Evolutionary conservation across 2,113 vertebrate species (phyloP).

Genomic region (Protobothrops flavoviridis): DNA sequence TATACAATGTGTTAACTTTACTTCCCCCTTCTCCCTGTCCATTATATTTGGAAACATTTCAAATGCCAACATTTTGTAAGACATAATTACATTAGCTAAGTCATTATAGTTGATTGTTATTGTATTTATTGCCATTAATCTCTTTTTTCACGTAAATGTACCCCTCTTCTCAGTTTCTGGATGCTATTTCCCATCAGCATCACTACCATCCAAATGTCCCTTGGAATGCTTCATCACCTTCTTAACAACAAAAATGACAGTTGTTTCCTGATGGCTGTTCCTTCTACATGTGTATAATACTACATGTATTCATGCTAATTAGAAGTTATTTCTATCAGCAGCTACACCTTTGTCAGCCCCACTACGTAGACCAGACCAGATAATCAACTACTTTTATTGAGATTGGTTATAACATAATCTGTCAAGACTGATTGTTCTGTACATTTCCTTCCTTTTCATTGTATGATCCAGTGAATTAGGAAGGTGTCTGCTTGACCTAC

Average conservation of each 20-base stretch:
- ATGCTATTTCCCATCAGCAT: neutral
- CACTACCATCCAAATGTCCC: neutral
- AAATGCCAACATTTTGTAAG: neutral
- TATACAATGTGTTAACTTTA: neutral
- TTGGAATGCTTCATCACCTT: neutral
- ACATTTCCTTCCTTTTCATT: neutral
- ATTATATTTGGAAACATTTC: neutral
- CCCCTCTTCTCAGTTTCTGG: neutral
- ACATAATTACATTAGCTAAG: neutral
- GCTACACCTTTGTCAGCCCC: neutral
- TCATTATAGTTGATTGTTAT: neutral
- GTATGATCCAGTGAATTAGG: neutral
- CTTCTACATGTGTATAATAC: neutral
- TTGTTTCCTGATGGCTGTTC: neutral
- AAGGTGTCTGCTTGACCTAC: neutral
- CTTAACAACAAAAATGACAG: neutral
- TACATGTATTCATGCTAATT: neutral
- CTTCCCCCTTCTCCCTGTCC: no score
- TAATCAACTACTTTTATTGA: neutral
- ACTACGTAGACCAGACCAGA: neutral
- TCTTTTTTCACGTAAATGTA: neutral
- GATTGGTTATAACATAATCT: neutral
- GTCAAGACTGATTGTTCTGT: neutral
- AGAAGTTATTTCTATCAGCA: neutral
- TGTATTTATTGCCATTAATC: neutral